Conservation (phyloP, 2,888 invertebrate genomes). For the Orchestes rusci region DNA sequence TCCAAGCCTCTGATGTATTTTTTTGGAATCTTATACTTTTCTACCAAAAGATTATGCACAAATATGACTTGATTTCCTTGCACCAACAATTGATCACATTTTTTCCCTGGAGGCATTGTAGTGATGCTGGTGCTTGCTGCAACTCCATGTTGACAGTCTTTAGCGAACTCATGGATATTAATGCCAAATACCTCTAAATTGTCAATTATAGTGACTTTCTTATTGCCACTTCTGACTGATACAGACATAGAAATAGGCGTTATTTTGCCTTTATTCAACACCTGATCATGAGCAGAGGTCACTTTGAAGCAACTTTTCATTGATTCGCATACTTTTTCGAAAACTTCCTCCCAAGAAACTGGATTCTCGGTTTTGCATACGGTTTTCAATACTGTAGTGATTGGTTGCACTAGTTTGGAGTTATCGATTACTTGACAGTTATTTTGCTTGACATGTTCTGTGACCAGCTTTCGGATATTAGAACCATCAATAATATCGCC, state of each 20-base stretch:
- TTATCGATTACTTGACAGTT: conserved; percentile 47
- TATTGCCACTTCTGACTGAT: conserved; percentile 74
- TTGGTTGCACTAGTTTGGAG: conserved; percentile 48
- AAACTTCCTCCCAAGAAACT: conserved; percentile 66
- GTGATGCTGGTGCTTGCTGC: conserved; percentile 83
- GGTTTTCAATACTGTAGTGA: conserved; percentile 42
- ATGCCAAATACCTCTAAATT: conserved; percentile 86
- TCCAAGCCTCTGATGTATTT: conserved; percentile 70
- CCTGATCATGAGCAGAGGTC: conserved; percentile 47
- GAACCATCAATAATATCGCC: conserved; percentile 39
- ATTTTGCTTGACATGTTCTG: conserved; percentile 63
- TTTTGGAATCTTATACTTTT: conserved; percentile 69
- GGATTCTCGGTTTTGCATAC: conserved; percentile 42
- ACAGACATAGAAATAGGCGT: conserved; percentile 72
- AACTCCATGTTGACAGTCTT: conserved; percentile 74
- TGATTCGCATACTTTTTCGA: conserved; percentile 54
- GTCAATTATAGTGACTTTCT: conserved; percentile 86
- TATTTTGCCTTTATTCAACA: conserved; percentile 60
- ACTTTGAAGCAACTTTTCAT: conserved; percentile 70
- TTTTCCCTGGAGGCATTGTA: conserved; percentile 59
- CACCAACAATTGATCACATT: conserved; percentile 69
- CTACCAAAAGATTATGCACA: conserved; percentile 44
- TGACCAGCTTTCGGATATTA: conserved; percentile 60
- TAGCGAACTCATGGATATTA: conserved; percentile 67
- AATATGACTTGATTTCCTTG: conserved; percentile 82